Percentiles rank a stretch among this genome's conserved stretches.
Conservation (phyloP, 2,797 vertebrate species). For the Acipenser oxyrinchus region DNA sequence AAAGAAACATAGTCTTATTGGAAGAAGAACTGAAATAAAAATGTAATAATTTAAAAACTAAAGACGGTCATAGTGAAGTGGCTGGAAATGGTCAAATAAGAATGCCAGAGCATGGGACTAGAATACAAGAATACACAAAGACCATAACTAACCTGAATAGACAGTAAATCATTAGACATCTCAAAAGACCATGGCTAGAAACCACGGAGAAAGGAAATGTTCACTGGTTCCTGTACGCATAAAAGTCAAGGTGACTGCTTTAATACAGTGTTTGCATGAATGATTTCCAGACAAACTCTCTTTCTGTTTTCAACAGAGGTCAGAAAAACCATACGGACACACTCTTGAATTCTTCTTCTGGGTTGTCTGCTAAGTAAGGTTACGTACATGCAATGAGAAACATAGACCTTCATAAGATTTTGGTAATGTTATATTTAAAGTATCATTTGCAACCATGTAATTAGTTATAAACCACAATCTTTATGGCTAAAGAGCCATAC, state of each 20-base stretch:
- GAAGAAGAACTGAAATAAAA: too few relatives aligned
- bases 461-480: too few relatives aligned
- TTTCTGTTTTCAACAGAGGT: neutral
- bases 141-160: conserved; percentile 42
- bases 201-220: conserved; percentile 29
- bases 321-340: neutral
- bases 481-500: too few relatives aligned
- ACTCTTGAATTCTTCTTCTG: neutral
- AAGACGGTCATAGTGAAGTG: neutral
- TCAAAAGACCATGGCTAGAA: conserved; percentile 22
- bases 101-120: conserved; percentile 10
- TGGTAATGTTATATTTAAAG: too few relatives aligned
- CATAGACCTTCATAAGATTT: too few relatives aligned
- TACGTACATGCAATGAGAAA: too few relatives aligned
- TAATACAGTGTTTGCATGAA: conserved; percentile 27
- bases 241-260: conserved; percentile 48
- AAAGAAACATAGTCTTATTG: too few relatives aligned
- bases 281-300: conserved; percentile 12
- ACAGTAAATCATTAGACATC: conserved; percentile 39
- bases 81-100: conserved; percentile 14
- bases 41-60: too few relatives aligned
- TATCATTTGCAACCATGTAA: too few relatives aligned
- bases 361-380: neutral
- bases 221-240: conserved; percentile 25
- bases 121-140: conserved; percentile 18